Evolutionary conservation across 1,140 invertebrate genomes (phyloP).

Genomic region (Drosophila mayri): DNA sequence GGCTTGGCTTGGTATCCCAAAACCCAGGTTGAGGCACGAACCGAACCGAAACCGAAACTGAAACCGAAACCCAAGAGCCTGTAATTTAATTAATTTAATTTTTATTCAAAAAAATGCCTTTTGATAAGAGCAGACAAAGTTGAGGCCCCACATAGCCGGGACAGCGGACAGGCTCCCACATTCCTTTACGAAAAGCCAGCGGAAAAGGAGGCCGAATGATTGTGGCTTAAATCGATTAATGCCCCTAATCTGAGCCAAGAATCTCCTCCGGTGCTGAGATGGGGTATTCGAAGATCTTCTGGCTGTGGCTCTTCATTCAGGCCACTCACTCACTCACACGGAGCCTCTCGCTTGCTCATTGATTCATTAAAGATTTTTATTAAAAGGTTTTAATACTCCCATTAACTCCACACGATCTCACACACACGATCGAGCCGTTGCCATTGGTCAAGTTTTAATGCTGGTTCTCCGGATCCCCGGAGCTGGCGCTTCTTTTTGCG

Average conservation of each 20-base stretch:
- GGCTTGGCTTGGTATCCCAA: conserved; percentile 42
- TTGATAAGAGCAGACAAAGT: conserved; percentile 76
- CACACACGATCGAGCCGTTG: conserved; percentile 42
- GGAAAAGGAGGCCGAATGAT: conserved; percentile 55
- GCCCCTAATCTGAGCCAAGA: conserved; percentile 79
- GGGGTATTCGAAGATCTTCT: conserved; percentile 29
- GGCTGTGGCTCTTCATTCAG: conserved; percentile 49
- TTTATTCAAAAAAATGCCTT: conserved; percentile 83
- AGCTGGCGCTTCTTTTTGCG: conserved; percentile 82
- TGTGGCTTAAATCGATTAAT: conserved; percentile 84
- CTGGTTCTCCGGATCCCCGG: conserved; percentile 38
- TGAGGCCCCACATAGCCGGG: conserved; percentile 23
- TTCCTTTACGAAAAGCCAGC: conserved; percentile 56
- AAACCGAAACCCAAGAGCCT: conserved; percentile 51
- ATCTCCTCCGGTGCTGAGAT: conserved; percentile 43
- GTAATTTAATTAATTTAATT: conserved; percentile 84
- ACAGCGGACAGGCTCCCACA: conserved; percentile 65
- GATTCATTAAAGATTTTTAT: conserved; percentile 84
- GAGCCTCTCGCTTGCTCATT: conserved; percentile 58
- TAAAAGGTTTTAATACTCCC: conserved; percentile 84
- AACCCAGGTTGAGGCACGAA: neutral
- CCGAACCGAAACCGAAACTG: neutral
- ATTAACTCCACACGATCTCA: conserved; percentile 84
- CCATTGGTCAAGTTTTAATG: conserved; percentile 72
- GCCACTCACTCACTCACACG: conserved; percentile 12